A percentile compares a stretch with the other conserved stretches of the same genome.
These are phyloP conservation scores for Melitaea athalia DNA, from an alignment of 2,888 invertebrate species.

Conservation along the genomic window DNA sequence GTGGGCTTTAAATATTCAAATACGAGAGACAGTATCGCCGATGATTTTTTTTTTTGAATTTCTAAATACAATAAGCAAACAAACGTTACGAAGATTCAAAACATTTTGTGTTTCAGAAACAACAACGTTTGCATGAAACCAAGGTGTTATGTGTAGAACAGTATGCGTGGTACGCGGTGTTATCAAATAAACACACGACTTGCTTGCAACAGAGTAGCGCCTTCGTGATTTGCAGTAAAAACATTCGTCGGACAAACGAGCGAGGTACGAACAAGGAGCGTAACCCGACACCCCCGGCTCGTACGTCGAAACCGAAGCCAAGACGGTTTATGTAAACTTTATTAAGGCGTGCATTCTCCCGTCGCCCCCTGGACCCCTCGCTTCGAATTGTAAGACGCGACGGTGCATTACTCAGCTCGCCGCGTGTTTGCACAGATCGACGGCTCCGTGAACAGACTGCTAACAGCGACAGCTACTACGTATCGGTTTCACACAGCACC, in stretches of 20 bases:
- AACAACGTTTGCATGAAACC: slow-evolving; percentile 62
- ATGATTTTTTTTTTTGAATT: not conserved
- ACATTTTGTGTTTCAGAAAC: slow-evolving; percentile 57
- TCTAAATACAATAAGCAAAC: not conserved
- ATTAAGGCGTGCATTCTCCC: slow-evolving; percentile 69
- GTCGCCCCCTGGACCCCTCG: slow-evolving; percentile 46
- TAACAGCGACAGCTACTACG: slow-evolving; percentile 48
- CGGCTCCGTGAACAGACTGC: slow-evolving; percentile 70
- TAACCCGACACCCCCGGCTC: slow-evolving; percentile 60
- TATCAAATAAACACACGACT: slow-evolving; percentile 64
- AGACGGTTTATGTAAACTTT: slow-evolving; percentile 79
- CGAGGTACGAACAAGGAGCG: slow-evolving; percentile 57
- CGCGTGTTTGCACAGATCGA: slow-evolving; percentile 77
- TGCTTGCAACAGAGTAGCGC: slow-evolving; percentile 68
- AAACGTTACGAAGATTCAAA: not conserved
- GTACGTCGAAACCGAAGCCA: slow-evolving; percentile 52
- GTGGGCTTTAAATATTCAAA: slow-evolving; percentile 33
- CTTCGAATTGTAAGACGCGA: slow-evolving; percentile 70
- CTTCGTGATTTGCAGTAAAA: slow-evolving; percentile 76
- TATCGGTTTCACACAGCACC: slow-evolving; percentile 70
- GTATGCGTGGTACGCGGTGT: slow-evolving; percentile 62
- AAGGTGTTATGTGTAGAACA: slow-evolving; percentile 62
- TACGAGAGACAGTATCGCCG: slow-evolving; percentile 10
- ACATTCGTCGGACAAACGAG: slow-evolving; percentile 66
- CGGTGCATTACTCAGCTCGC: slow-evolving; percentile 74